These are phyloP conservation scores for Punctoribates punctum DNA, from an alignment of 2,888 invertebrate species.

Conservation along the genomic window DNA sequence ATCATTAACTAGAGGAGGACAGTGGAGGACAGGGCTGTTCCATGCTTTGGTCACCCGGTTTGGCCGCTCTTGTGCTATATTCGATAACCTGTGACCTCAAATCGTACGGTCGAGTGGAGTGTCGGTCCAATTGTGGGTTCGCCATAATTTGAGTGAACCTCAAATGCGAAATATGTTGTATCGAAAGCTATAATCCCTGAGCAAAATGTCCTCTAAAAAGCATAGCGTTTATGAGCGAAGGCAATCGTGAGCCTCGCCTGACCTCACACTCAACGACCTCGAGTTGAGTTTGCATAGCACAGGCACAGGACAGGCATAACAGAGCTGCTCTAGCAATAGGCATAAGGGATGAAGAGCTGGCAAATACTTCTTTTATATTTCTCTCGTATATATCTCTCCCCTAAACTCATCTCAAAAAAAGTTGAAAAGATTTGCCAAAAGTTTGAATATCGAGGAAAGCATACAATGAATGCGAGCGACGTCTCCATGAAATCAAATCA, in stretches of 20 bases:
- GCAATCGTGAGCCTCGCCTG: conserved; percentile 13
- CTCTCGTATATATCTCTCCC: conserved; percentile 2
- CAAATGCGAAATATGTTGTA: no score
- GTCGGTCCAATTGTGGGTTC: neutral
- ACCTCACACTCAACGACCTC: conserved; percentile 26
- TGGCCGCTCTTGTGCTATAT: neutral
- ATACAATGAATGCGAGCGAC: conserved; percentile 13
- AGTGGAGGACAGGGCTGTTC: no score
- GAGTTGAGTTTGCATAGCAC: neutral
- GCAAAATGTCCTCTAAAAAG: conserved; percentile 25
- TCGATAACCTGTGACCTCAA: conserved; percentile 17
- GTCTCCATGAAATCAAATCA: conserved; percentile 29
- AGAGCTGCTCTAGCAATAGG: neutral
- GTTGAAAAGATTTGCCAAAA: conserved; percentile 25
- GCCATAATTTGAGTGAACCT: neutral
- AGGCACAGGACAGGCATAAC: neutral
- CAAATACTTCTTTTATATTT: neutral
- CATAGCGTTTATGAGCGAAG: conserved; percentile 8
- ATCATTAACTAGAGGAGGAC: neutral
- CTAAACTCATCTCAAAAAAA: conserved; percentile 8
- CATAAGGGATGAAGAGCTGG: no score
- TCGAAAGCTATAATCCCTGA: conserved; percentile 2
- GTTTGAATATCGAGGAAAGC: conserved; percentile 21
- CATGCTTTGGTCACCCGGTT: neutral
- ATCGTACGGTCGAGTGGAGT: neutral